These are phyloP conservation scores for Cyclargus thomasi DNA, from an alignment of 1,140 invertebrate genomes.

Conservation along the genomic window DNA sequence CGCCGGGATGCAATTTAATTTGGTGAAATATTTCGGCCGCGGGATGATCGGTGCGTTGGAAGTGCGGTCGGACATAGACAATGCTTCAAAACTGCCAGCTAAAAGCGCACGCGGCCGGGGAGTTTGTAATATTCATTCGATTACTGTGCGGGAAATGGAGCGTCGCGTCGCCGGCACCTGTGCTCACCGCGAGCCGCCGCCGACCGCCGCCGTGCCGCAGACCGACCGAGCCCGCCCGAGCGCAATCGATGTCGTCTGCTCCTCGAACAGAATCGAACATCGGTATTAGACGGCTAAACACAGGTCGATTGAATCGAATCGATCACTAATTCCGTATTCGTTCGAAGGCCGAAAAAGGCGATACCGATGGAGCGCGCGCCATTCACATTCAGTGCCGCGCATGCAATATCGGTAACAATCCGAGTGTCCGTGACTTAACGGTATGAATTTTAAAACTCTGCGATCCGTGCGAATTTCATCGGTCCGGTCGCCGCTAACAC, in stretches of 20 bases:
- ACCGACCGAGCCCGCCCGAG: background rate
- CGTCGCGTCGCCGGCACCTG: constrained; percentile 58
- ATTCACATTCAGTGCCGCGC: constrained; percentile 56
- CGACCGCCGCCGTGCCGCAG: constrained; percentile 20
- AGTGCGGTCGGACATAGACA: constrained; percentile 38
- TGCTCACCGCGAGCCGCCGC: constrained; percentile 24
- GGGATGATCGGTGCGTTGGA: constrained; percentile 29
- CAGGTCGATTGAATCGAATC: constrained; percentile 33
- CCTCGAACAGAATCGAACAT: constrained; percentile 1
- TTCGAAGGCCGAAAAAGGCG: background rate
- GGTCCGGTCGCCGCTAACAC: background rate
- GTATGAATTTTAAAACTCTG: constrained; percentile 56
- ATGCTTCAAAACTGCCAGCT: constrained; percentile 44
- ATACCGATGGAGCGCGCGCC: constrained; percentile 11
- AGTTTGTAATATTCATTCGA: constrained; percentile 71
- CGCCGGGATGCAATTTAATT: constrained; percentile 27
- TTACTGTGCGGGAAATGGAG: constrained; percentile 56
- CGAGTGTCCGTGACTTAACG: constrained; percentile 43
- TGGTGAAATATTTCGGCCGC: constrained; percentile 27
- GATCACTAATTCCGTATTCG: constrained; percentile 43
- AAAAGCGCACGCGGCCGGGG: constrained; percentile 55
- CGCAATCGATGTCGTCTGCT: background rate
- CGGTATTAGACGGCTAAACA: background rate
- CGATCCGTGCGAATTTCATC: constrained; percentile 35
- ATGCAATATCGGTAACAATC: constrained; percentile 58